These are phyloP conservation scores for Phalacrocorax brasilianus DNA, from an alignment of 2,113 vertebrate genomes.

Conservation along the genomic window DNA sequence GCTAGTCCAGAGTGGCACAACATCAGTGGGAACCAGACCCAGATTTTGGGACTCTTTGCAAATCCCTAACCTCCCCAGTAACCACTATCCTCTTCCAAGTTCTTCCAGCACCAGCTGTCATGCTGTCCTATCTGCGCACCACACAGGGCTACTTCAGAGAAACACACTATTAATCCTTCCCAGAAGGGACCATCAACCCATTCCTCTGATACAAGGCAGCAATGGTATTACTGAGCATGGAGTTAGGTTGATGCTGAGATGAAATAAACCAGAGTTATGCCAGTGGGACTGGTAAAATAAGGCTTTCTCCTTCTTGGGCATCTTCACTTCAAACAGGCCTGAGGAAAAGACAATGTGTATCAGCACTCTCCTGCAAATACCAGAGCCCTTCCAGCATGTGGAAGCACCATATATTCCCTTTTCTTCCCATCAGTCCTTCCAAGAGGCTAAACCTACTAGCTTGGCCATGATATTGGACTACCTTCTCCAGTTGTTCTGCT, in stretches of 20 bases:
- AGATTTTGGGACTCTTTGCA: neutral
- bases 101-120: neutral
- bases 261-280: neutral
- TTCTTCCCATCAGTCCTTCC: neutral
- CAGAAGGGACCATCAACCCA: neutral
- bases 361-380: neutral
- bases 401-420: neutral
- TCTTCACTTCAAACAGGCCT: neutral
- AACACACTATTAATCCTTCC: accelerated
- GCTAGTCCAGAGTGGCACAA: neutral
- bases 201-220: neutral
- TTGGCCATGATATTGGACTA: neutral
- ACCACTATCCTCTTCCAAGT: neutral
- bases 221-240: neutral
- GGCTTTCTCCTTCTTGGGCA: neutral
- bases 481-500: neutral
- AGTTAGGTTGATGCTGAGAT: neutral
- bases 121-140: accelerated
- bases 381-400: neutral
- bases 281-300: neutral
- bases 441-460: neutral
- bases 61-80: neutral
- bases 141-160: neutral
- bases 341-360: neutral
- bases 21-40: neutral